Evolutionary conservation across 2,113 vertebrate genomes (phyloP), one percentile per base, ranked within the genome.

Genomic region (Sula dactylatra): DNA sequence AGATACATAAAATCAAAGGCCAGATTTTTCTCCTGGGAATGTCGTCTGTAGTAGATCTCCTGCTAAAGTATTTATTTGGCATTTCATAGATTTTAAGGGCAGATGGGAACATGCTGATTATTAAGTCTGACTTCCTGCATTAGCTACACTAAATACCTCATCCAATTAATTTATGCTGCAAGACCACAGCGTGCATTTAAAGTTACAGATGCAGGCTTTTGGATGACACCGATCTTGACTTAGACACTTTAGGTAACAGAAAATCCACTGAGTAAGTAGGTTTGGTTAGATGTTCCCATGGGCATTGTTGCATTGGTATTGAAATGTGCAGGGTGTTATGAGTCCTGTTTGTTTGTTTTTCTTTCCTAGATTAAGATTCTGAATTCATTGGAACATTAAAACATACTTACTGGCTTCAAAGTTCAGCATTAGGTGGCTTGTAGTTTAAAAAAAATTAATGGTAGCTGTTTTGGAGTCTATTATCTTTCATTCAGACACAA

Each of bases 1-100:
- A 67, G 91, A 72, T 84, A 56, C 82, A 89, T 95, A 94, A 96
- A 93, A 94, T 79, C 65, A 85, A 96, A 96, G 87, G 93, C 78
- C 87, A 95, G 58, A 52, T 93, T 91, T 95, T 93, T 91, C 82
- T 93, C 93, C 70, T 69, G 71, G 85, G 88, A 83, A 70, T 54
- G 31, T 26, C 3, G 0, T 80, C 56, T 44, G 7, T 19, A 36
- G 69, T 69, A 86, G 61, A 72, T 72, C 69, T 93, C 32, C 32
- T 36, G 19, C 86, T 91, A 52, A 65, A 94, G 73, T 76, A 82
- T 97, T 94, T 96, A 44, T 86, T 87, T 93, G 84, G 73, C 85
- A 91, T 93, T 96, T 96, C 81, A 65, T 29, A 79, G 73, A 82
- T 76, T 84, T 83, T 93, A 96, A 91, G 87, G 65, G 65, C 93